phyloP scores from a whole-genome alignment of 2,113 vertebrate genomes.

The Malurus alboscapulatus region DNA sequence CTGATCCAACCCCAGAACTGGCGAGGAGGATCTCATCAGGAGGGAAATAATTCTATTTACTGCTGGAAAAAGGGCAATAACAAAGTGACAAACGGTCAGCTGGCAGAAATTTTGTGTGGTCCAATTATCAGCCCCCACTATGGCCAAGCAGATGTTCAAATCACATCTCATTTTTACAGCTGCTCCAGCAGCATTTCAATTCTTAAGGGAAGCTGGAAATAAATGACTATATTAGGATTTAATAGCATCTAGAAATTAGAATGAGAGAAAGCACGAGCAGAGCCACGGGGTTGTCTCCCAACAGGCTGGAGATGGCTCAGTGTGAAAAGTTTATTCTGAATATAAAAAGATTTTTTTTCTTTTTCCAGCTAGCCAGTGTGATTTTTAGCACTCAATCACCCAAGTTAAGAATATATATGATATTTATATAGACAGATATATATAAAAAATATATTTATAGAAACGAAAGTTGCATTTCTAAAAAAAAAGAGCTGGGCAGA shows the following conservation, averaged over 20 bases:
- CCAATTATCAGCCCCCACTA: constrained; percentile 24
- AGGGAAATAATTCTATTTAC: constrained; percentile 10
- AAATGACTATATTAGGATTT: not conserved
- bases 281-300: not conserved
- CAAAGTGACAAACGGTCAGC: constrained; percentile 39
- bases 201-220: not conserved
- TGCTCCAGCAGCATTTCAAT: not conserved
- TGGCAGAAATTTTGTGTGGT: constrained; percentile 27
- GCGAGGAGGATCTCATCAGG: not conserved
- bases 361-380: not conserved
- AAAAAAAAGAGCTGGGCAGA: not conserved
- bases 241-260: not conserved
- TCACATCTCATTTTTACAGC: not conserved
- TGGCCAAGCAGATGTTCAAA: constrained; percentile 50
- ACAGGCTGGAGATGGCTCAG: not conserved
- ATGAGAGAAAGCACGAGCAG: not conserved
- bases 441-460: not conserved
- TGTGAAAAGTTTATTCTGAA: not conserved
- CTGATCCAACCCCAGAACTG: not conserved
- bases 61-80: constrained; percentile 9
- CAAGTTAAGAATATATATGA: not conserved
- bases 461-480: not conserved
- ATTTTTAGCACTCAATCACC: not conserved
- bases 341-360: not conserved
- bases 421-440: not conserved